Percentiles rank a stretch among this genome's conserved stretches.
These are phyloP conservation scores for Crotophaga sulcirostris DNA, from an alignment of 2,113 vertebrate species.

Conservation along the genomic window DNA sequence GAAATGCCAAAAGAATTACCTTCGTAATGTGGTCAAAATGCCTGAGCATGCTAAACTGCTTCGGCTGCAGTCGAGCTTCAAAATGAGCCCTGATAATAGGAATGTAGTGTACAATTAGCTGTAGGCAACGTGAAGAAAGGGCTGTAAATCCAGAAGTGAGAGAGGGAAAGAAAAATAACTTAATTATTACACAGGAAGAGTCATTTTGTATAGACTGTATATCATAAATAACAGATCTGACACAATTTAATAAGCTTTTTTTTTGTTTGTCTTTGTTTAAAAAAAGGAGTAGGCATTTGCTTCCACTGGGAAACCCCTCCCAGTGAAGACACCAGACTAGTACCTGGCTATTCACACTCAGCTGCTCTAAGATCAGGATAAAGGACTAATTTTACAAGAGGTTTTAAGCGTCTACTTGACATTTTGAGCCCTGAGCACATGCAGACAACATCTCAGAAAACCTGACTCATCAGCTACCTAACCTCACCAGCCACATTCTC, in stretches of 20 bases:
- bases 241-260: neutral
- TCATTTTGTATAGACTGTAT: neutral
- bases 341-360: neutral
- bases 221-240: neutral
- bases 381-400: neutral
- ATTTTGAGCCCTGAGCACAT: neutral
- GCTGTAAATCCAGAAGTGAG: slow-evolving; percentile 71
- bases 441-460: neutral
- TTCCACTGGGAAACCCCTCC: neutral
- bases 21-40: slow-evolving; percentile 99
- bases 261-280: neutral
- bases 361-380: neutral
- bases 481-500: neutral
- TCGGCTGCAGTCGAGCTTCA: slow-evolving; percentile 91
- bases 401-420: neutral
- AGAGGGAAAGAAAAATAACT: neutral
- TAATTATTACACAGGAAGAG: neutral
- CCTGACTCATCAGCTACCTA: neutral
- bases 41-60: slow-evolving; percentile 92
- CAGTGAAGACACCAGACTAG: neutral
- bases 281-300: neutral
- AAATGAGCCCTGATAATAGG: slow-evolving; percentile 93
- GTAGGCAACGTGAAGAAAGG: slow-evolving; percentile 93
- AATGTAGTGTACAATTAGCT: slow-evolving; percentile 97
- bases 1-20: slow-evolving; percentile 76